Evolutionary conservation across 2,888 invertebrate genomes (phyloP).

Genomic region (Drosophila picticornis): DNA sequence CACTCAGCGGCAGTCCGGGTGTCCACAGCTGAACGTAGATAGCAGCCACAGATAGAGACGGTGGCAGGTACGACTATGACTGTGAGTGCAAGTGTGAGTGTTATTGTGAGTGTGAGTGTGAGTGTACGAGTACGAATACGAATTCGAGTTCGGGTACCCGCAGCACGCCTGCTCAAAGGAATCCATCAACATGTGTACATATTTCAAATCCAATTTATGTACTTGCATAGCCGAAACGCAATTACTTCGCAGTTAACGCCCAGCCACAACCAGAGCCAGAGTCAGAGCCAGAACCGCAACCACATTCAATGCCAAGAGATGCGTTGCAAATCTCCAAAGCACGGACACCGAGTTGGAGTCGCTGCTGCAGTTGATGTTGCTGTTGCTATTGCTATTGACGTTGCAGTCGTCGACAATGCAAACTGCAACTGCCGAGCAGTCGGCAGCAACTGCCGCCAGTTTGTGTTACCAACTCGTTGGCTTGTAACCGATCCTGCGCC

Average conservation of each 20-base stretch:
- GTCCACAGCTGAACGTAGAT: slow-evolving; percentile 34
- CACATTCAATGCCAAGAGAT: slow-evolving; percentile 41
- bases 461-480: slow-evolving; percentile 77
- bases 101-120: background rate
- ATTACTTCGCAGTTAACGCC: slow-evolving; percentile 80
- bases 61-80: slow-evolving; percentile 37
- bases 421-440: slow-evolving; percentile 44
- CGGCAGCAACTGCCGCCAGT: slow-evolving; percentile 71
- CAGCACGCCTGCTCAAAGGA: slow-evolving; percentile 59
- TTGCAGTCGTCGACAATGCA: slow-evolving; percentile 37
- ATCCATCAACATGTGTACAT: slow-evolving; percentile 81
- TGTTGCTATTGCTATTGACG: slow-evolving; percentile 8
- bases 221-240: slow-evolving; percentile 80
- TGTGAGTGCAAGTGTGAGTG: background rate
- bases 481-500: slow-evolving; percentile 78
- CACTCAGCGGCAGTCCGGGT: slow-evolving; percentile 66
- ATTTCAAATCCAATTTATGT: slow-evolving; percentile 81
- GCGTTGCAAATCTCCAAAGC: slow-evolving; percentile 57
- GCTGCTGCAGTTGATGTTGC: slow-evolving; percentile 9
- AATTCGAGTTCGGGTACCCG: slow-evolving; percentile 39
- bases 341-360: slow-evolving; percentile 6
- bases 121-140: slow-evolving; percentile 9
- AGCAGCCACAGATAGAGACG: slow-evolving; percentile 56
- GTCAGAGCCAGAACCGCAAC: slow-evolving; percentile 18
- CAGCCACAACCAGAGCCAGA: slow-evolving; percentile 52